A percentile compares a stretch with the other conserved stretches of the same genome.
Evolutionary conservation across 2,797 vertebrate species (phyloP).

Genomic region (Euthynnus affinis): DNA sequence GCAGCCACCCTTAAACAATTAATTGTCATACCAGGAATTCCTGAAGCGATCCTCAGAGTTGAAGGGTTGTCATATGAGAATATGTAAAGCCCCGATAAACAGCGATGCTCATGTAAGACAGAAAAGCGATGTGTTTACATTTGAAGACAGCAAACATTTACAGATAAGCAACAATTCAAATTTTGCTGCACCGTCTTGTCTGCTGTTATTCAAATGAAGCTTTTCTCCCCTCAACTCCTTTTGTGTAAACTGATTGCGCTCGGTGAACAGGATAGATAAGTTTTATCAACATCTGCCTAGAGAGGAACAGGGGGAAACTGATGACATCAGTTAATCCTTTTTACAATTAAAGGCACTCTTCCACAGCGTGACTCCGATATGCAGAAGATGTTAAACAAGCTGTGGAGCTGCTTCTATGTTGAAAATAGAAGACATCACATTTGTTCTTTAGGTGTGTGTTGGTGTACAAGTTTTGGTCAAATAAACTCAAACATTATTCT

Average conservation of each 20-base stretch:
- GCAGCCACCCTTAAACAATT: slow-evolving; percentile 36
- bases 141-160: slow-evolving; percentile 51
- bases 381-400: slow-evolving; percentile 31
- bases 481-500: not conserved
- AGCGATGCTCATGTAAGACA: slow-evolving; percentile 7
- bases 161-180: slow-evolving; percentile 60
- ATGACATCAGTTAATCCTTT: slow-evolving; percentile 76
- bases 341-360: slow-evolving; percentile 73
- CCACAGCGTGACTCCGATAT: slow-evolving; percentile 48
- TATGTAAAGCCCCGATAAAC: slow-evolving; percentile 52
- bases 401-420: slow-evolving; percentile 27
- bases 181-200: slow-evolving; percentile 35
- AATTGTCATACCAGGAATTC: slow-evolving; percentile 41
- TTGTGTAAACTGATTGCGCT: slow-evolving; percentile 66
- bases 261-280: slow-evolving; percentile 57
- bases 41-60: slow-evolving; percentile 34
- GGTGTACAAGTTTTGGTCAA: not conserved
- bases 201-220: slow-evolving; percentile 66
- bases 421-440: not conserved
- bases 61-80: slow-evolving; percentile 20
- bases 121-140: slow-evolving; percentile 47
- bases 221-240: slow-evolving; percentile 37
- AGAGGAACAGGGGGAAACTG: slow-evolving; percentile 48
- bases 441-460: slow-evolving; percentile 1
- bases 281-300: slow-evolving; percentile 57